Base-by-base conservation (phyloP, 2,888 invertebrate genomes). In the Lymantria monacha region DNA sequence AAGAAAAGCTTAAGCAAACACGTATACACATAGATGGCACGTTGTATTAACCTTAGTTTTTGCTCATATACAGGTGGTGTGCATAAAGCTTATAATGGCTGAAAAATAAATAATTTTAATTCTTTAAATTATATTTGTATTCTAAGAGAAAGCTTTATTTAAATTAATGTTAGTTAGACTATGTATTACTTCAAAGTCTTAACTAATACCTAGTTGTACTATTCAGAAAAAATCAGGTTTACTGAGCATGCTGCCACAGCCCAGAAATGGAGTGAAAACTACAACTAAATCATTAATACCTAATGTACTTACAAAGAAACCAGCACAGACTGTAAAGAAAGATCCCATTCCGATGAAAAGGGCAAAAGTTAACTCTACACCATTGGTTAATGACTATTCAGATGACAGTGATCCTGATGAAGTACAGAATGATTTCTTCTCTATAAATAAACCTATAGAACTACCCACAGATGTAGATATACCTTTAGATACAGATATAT, bases 211-310 rank as follows among this genome's bases (percentile, higher is more conserved):
- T 5, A 22, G 5, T 22, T 22, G 22, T 3, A 22, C 22, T 5
- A 59, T 80, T 78, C 75, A 94, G 94, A 93, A 92, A 86, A 93
- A 93, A 57, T 93, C 93, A 12, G 93, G 95, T 9, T 81, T 96
- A 9, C 91, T 96, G 43, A 92, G 94, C 51, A 83, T 96, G 42
- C 79, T 96, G 41, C 96, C 96, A 9, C 92, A 93, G 63, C 96
- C 96, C 11, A 94, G 92, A 81, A 87, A 89, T 69, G 80, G 76
- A 42, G 70, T 79, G 5, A 75, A 63, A 36, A 60, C 83, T 48
- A 81, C 79, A 53, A 72, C 80, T 43, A 87, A 82, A 59, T 83
- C 85, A 38, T 76, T 89, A 56, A 81, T 92, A 57, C 92, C 92
- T 45, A 79, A 91, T 65, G 73, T 92, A 14, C 75, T 91, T 0